Percentiles rank a stretch among this genome's conserved stretches.
Conservation (phyloP, 2,888 invertebrate genomes). For the Pachymerium ferrugineum region DNA sequence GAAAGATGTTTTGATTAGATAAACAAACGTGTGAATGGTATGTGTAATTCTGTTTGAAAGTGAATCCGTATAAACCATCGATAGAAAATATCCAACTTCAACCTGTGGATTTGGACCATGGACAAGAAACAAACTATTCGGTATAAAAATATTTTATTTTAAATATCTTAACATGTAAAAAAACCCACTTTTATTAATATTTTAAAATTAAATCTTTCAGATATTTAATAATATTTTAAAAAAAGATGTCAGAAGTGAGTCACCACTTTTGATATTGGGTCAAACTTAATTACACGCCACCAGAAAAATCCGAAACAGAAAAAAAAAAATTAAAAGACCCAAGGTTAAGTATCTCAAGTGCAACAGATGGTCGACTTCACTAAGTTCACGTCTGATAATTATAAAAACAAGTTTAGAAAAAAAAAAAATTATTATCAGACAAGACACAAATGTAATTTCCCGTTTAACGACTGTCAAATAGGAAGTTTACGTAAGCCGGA, state of each 20-base stretch:
- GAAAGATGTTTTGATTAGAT: slow-evolving; percentile 8
- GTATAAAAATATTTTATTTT: no score
- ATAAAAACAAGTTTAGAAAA: neutral
- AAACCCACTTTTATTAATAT: no score
- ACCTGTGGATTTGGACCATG: slow-evolving; percentile 9
- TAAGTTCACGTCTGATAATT: neutral
- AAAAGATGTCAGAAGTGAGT: no score
- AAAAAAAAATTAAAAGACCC: neutral
- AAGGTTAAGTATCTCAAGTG: neutral
- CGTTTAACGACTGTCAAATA: neutral
- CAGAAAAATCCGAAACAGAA: neutral
- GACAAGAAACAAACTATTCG: neutral
- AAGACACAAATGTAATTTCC: no score
- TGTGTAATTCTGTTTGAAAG: neutral
- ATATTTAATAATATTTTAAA: no score
- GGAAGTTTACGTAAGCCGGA: neutral
- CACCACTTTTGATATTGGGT: neutral
- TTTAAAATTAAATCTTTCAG: no score
- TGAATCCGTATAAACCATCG: no score
- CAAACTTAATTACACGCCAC: neutral
- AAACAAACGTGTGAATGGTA: neutral
- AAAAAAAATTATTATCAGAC: no score
- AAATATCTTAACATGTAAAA: no score
- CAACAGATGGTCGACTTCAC: neutral
- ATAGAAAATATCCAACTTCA: neutral